Base-by-base conservation (phyloP, 2,888 invertebrate species). In the Calameuta filiformis region DNA sequence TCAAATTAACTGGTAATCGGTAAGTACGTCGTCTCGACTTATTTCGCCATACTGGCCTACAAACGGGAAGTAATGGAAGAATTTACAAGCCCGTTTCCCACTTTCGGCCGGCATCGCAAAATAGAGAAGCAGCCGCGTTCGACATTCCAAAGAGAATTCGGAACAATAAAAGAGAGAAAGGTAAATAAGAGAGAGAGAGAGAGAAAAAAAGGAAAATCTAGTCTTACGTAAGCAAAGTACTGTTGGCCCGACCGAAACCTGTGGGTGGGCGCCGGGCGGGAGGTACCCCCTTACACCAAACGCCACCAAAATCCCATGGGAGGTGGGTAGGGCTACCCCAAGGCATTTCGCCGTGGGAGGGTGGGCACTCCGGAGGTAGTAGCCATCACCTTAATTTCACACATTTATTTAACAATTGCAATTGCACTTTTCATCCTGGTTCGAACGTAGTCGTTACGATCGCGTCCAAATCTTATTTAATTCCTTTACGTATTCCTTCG, bases 211-310 rank as follows among this genome's bases (percentile, higher is more conserved):
- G 80, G 35, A 74, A 81, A 82, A 68, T 37, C 56, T 73, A 78
- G 73, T 85, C 84, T 81, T 86, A 85, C 87, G 90, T 89, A 89
- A 91, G 90, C 89, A 88, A 89, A 90, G 91, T 91, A 91, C 91
- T 91, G 91, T 91, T 89, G 91, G 91, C 91, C 91, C 90, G 85
- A 90, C 88, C 88, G 86, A 91, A 88, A 90, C 89, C 90, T 87
- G 86, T 89, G 91, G 89, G 91, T 91, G 90, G 91, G 91, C 89
- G 89, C 89, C 85, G 89, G 90, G 91, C 89, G 89, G 90, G 90
- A 87, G 87, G 88, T 90, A 89, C 88, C 89, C 90, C 86, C 88
- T 90, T 90, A 88, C 90, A 86, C 88, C 90, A 86, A 56, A 56
- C 56, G 56, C 88, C 91, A 87, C 84, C 90, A 82, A 87, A 87